Evolutionary conservation across 2,797 vertebrate species (phyloP), one percentile per base, ranked within the genome.

Genomic region (Heterohyrax brucei): DNA sequence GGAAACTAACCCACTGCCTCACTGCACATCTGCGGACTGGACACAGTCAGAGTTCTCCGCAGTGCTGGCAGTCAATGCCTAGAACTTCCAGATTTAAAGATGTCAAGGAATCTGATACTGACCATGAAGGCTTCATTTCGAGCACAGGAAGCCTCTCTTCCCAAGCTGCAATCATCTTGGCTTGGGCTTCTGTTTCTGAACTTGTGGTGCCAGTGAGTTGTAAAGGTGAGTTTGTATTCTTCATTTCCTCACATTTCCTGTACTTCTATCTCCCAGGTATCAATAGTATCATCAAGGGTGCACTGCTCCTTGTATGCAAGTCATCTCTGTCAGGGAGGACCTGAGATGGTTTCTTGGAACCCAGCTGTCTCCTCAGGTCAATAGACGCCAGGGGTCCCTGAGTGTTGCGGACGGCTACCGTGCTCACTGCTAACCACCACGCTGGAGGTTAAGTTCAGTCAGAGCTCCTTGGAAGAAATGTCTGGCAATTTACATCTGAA

Each of bases 41-140:
- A 99, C 95, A 99, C 96, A 80, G 99, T 99, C 98, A 99, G 99
- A 99, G 96, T 99, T 99, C 97, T 99, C 99, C 96, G 99, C 98
- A 0, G 98, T 98, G 21, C 99, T 99, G 96, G 99, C 99, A 98
- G 97, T 99, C 96, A 99, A 98, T 79, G 99, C 99, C 99, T 99
- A 99, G 85, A 99, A 98, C 95, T 99, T 99, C 39, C 99, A 99
- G 48, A 99, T 99, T 98, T 99, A 99, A 77, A 99, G 98, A 98
- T 98, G 0, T 99, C 99, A 0, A 99, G 99, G 28, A 99, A 99
- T 97, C 99, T 99, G 0, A 98, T 97, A 30, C 99, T 99, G 78
- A 99, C 98, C 72, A 99, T 98, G 0, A 99, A 98, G 0, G 99
- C 99, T 96, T 99, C 99, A 93, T 99, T 99, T 94, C 99, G 98